Conservation (phyloP, 2,888 invertebrate genomes). For the Sarcophaga subvicina region DNA sequence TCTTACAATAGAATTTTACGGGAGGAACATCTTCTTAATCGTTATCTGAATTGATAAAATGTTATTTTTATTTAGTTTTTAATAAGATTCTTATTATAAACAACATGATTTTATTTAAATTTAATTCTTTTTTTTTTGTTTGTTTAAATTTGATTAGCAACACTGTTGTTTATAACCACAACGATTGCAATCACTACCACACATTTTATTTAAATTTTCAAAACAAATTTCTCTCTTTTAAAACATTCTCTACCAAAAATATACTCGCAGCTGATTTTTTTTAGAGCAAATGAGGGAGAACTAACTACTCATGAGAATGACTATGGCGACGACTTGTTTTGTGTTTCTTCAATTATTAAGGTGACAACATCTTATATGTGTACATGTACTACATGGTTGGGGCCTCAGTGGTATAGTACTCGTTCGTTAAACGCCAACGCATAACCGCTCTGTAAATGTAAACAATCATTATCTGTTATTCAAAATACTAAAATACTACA, state of each 20-base stretch:
- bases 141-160: neutral
- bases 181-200: neutral
- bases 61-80: no score
- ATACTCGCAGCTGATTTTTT: neutral
- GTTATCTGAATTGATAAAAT: no score
- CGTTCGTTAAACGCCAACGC: constrained; percentile 33
- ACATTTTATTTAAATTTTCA: neutral
- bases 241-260: neutral
- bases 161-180: neutral
- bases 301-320: neutral
- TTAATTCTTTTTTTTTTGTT: no score
- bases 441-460: constrained; percentile 21
- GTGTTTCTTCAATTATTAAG: constrained; percentile 12
- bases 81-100: no score
- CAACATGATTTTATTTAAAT: no score
- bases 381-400: neutral
- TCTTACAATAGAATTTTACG: no score
- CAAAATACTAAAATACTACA: constrained; percentile 13
- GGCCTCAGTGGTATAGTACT: constrained; percentile 39
- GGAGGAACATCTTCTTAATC: no score
- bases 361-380: constrained; percentile 13
- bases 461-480: constrained; percentile 43
- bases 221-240: neutral
- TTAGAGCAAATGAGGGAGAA: neutral
- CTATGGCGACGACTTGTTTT: neutral